These are phyloP conservation scores for Oscheius onirici DNA, from an alignment of 2,888 invertebrate genomes.

Conservation along the genomic window DNA sequence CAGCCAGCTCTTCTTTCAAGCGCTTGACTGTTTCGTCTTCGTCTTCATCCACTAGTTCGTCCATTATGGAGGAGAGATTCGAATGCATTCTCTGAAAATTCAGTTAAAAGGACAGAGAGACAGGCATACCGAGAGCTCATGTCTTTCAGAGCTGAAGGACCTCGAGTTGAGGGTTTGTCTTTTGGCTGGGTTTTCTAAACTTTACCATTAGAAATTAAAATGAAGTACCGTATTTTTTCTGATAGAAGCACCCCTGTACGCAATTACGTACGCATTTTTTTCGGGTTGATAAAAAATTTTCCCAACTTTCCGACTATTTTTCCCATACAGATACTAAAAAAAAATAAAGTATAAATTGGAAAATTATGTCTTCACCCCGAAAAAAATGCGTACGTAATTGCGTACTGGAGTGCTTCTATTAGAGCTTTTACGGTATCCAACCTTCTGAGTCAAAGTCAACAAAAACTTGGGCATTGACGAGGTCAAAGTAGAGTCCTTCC, in stretches of 20 bases:
- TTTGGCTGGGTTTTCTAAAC: background rate
- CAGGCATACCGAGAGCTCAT: background rate
- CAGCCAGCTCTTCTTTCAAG: conserved; percentile 47
- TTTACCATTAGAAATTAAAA: background rate
- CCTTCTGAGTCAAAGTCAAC: conserved; percentile 42
- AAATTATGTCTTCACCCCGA: too few species aligned
- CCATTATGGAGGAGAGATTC: background rate
- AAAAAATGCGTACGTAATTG: too few species aligned
- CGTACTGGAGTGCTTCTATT: too few species aligned
- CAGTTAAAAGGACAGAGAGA: background rate
- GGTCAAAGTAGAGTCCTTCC: conserved; percentile 78
- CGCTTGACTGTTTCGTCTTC: conserved; percentile 26
- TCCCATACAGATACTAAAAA: too few species aligned
- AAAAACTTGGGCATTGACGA: conserved; percentile 70
- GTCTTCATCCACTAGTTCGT: conserved; percentile 6
- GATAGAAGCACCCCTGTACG: too few species aligned
- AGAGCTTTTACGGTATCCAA: too few species aligned
- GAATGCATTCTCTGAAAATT: conserved; percentile 15
- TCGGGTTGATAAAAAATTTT: too few species aligned
- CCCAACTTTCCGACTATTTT: too few species aligned
- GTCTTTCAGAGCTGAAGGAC: conserved; percentile 15
- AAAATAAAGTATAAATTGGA: too few species aligned
- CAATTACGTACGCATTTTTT: too few species aligned
- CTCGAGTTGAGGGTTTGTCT: background rate
- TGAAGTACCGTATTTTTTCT: too few species aligned